A percentile compares a stretch with the other conserved stretches of the same genome.
Evolutionary conservation across 1,140 invertebrate species (phyloP).

Genomic region (Hestina assimilis): DNA sequence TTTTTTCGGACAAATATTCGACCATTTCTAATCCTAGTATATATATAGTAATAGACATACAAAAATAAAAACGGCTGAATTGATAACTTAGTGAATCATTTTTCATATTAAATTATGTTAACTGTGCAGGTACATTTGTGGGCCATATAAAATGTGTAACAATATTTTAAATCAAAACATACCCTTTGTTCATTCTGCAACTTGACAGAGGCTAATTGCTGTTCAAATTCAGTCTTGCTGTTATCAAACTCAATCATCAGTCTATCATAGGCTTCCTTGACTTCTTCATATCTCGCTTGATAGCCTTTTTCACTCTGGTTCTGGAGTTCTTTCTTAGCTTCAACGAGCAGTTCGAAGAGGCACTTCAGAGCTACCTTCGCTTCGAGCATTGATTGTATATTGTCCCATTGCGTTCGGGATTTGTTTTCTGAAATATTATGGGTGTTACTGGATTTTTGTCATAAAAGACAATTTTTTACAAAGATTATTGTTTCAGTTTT

Average conservation of each 20-base stretch:
- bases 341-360: conserved; percentile 79
- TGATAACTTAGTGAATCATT: too few relatives aligned
- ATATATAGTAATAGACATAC: too few relatives aligned
- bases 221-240: conserved; percentile 55
- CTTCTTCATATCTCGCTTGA: conserved; percentile 75
- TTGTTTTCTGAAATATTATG: conserved; percentile 77
- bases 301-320: conserved; percentile 69
- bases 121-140: too few relatives aligned
- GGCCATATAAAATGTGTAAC: too few relatives aligned
- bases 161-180: conserved; percentile 7
- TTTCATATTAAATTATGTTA: too few relatives aligned
- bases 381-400: conserved; percentile 83
- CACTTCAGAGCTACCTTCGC: conserved; percentile 81
- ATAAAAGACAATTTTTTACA: too few relatives aligned
- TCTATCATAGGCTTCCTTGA: conserved; percentile 74
- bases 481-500: too few relatives aligned
- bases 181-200: conserved; percentile 65
- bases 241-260: conserved; percentile 56
- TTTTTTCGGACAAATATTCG: too few relatives aligned
- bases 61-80: too few relatives aligned
- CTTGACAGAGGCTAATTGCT: conserved; percentile 47
- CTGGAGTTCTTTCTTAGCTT: conserved; percentile 74
- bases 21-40: too few relatives aligned
- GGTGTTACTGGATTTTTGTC: too few relatives aligned
- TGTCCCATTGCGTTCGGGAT: conserved; percentile 80